Percentiles rank a stretch among this genome's conserved stretches.
Conservation (phyloP, 2,113 vertebrate genomes). For the Ammospiza caudacuta region DNA sequence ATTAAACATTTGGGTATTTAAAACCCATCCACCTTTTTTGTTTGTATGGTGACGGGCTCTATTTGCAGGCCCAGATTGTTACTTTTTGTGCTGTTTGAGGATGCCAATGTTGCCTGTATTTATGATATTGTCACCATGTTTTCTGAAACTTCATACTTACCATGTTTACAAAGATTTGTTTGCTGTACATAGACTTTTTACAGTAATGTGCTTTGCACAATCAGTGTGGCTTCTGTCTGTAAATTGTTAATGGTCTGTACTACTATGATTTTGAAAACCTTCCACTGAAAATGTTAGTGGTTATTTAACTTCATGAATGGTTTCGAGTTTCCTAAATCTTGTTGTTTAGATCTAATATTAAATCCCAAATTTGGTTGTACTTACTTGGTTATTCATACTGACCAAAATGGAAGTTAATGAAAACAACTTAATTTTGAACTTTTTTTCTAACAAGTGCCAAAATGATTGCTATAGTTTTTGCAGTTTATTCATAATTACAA, state of each 20-base stretch:
- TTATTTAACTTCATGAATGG: constrained; percentile 88
- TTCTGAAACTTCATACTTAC: constrained; percentile 90
- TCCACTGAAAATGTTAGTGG: constrained; percentile 87
- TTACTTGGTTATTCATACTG: constrained; percentile 58
- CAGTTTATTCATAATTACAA: constrained; percentile 49
- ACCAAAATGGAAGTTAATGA: constrained; percentile 48
- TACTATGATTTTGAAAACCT: constrained; percentile 81
- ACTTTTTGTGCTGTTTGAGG: constrained; percentile 89
- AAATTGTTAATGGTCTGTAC: constrained; percentile 86
- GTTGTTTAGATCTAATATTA: constrained; percentile 58
- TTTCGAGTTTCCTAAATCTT: constrained; percentile 83
- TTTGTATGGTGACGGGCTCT: constrained; percentile 83
- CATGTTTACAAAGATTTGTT: constrained; percentile 97
- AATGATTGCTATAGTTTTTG: constrained; percentile 53
- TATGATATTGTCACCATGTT: constrained; percentile 87
- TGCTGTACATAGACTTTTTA: constrained; percentile 97
- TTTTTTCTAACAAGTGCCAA: constrained; percentile 68
- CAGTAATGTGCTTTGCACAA: constrained; percentile 94
- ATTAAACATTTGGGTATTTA: constrained; percentile 75
- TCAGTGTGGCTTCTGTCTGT: constrained; percentile 90
- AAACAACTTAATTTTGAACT: constrained; percentile 47
- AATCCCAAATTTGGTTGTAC: constrained; percentile 52
- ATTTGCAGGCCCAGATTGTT: constrained; percentile 84
- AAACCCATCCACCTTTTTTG: constrained; percentile 74
- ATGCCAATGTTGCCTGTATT: constrained; percentile 95